These are phyloP conservation scores for Pachyuromys duprasi DNA, from an alignment of 2,797 vertebrate genomes.

Conservation along the genomic window DNA sequence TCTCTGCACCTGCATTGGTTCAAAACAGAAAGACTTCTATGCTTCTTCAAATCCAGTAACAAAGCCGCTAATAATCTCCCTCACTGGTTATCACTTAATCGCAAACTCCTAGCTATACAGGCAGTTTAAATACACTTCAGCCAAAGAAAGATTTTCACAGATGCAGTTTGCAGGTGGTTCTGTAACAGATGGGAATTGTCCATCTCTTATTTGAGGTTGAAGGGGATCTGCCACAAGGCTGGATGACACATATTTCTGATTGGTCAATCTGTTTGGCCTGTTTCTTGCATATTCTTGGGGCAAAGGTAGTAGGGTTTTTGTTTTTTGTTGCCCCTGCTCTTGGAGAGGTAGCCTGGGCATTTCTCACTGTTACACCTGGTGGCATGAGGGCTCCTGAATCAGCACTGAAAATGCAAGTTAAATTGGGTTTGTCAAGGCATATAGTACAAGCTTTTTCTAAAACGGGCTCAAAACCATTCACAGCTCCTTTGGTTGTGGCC, in stretches of 20 bases:
- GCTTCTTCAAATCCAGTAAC: constrained; percentile 46
- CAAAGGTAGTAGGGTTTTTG: background rate
- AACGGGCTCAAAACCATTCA: constrained; percentile 82
- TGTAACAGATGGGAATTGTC: background rate
- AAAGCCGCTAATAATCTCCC: constrained; percentile 49
- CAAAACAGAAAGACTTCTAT: constrained; percentile 46
- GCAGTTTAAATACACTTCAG: constrained; percentile 63
- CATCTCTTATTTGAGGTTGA: background rate
- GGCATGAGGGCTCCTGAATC: constrained; percentile 84
- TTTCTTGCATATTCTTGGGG: constrained; percentile 68
- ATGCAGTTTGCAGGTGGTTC: constrained; percentile 25
- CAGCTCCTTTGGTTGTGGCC: constrained; percentile 84
- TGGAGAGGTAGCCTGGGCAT: constrained; percentile 80
- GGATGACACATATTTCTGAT: constrained; percentile 75
- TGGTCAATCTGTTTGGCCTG: constrained; percentile 78
- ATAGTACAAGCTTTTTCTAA: constrained; percentile 84
- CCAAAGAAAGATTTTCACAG: constrained; percentile 60
- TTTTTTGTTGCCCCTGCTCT: constrained; percentile 40
- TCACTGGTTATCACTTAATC: background rate
- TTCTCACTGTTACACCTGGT: constrained; percentile 79
- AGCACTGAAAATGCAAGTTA: constrained; percentile 88
- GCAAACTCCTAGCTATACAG: constrained; percentile 51
- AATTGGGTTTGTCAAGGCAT: constrained; percentile 87
- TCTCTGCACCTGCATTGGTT: constrained; percentile 4
- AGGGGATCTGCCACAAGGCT: background rate